Evolutionary conservation across 1,140 invertebrate species (phyloP).

Genomic region (Brachionus rubens): DNA sequence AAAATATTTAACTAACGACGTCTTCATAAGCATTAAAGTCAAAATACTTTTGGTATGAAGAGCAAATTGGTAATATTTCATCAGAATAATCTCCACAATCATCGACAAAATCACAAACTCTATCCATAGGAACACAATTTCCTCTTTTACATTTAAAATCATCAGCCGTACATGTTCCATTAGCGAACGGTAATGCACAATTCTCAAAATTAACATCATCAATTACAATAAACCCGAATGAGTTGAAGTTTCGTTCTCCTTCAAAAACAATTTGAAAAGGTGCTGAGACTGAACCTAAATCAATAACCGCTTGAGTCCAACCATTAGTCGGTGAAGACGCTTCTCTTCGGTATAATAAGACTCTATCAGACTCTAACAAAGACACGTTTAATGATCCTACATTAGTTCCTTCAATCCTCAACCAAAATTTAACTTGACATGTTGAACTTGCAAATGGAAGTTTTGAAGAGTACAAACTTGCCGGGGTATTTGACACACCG

Average conservation of each 20-base stretch:
- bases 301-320: conserved; percentile 51
- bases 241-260: conserved; percentile 67
- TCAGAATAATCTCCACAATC: conserved; percentile 47
- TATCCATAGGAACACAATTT: conserved; percentile 52
- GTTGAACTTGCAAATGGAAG: conserved; percentile 50
- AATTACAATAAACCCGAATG: conserved; percentile 63
- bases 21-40: no score
- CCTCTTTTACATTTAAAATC: conserved; percentile 56
- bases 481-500: conserved; percentile 59
- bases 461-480: conserved; percentile 61
- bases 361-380: conserved; percentile 47
- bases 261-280: conserved; percentile 69
- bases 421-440: conserved; percentile 71
- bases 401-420: conserved; percentile 70
- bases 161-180: background rate
- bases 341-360: background rate
- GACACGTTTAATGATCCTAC: conserved; percentile 54
- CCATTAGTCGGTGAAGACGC: background rate
- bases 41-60: conserved; percentile 9
- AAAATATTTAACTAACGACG: no score
- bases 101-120: conserved; percentile 44
- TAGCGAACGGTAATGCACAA: conserved; percentile 48
- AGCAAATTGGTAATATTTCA: conserved; percentile 12
- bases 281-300: conserved; percentile 48
- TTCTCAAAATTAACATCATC: conserved; percentile 42